Evolutionary conservation across 2,888 invertebrate genomes (phyloP), one percentile per base, ranked within the genome.

Genomic region (Adelphocoris suturalis): DNA sequence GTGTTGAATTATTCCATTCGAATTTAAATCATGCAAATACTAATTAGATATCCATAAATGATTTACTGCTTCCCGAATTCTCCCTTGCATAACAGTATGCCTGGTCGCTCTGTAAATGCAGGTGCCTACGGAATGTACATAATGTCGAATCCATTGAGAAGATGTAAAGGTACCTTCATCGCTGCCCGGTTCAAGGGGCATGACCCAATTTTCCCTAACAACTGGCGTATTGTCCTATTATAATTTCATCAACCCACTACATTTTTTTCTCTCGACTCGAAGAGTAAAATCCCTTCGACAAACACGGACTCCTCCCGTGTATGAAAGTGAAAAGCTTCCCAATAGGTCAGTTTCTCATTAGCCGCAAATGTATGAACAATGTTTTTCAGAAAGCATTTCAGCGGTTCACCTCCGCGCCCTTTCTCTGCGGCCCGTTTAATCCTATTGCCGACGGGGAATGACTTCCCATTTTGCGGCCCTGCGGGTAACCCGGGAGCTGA

Each of bases 361-460:
- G 57, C 85, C 85, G 46, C 85, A 37, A 85, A 52, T 82, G 82
- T 23, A 82, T 82, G 82, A 55, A 85, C 85, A 57, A 85, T 85
- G 61, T 85, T 85, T 52, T 55, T 85, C 61, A 37, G 57, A 61
- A 61, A 61, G 85, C 85, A 61, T 37, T 85, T 55, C 61, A 85
- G 57, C 85, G 82, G 48, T 48, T 48, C 14, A n/a, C 61, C 57
- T 37, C 37, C n/a, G 4, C 84, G 28, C 55, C 84, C 27, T 52
- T 55, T 27, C 84, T 55, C 23, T 23, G 37, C 57, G 37, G 85
- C 61, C 82, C 57, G 57, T 85, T 57, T 85, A 85, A 85, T 85
- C 85, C 85, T 85, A 85, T 61, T 85, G 85, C 85, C 57, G 57
- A 16, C n/a, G 16, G 85, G 85, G 85, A 85, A 85, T 85, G 85